Percentiles rank a stretch among this genome's conserved stretches.
Conservation (phyloP, 2,113 vertebrate genomes). For the Malurus elegans region DNA sequence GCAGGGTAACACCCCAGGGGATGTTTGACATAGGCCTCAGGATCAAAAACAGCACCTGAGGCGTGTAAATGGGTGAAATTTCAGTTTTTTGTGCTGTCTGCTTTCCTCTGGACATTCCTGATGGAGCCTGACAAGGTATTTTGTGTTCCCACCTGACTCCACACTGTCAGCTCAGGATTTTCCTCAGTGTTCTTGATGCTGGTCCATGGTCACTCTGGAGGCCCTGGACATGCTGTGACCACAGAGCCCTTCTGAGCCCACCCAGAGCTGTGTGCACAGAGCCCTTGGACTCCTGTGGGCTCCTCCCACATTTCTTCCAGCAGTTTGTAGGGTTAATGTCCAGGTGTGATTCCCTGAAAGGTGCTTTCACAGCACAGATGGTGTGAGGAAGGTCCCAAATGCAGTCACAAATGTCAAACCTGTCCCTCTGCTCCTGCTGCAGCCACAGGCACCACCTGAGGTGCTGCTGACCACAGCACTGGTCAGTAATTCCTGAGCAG, state of each 20-base stretch:
- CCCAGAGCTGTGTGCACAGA: not conserved
- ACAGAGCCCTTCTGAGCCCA: not conserved
- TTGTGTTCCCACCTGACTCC: not conserved
- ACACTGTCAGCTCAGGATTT: not conserved
- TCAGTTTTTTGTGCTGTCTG: not conserved
- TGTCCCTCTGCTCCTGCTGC: not conserved
- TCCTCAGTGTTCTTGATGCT: not conserved
- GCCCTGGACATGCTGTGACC: fast-evolving
- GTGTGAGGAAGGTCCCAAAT: not conserved
- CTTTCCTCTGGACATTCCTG: not conserved
- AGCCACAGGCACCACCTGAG: not conserved
- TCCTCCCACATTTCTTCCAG: not conserved
- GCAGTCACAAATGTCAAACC: not conserved
- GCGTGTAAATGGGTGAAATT: not conserved
- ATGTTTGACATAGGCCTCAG: not conserved
- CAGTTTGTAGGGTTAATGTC: not conserved
- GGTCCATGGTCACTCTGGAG: fast-evolving
- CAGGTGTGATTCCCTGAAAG: not conserved
- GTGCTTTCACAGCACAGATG: not conserved
- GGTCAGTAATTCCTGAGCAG: not conserved
- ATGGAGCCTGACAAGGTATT: not conserved
- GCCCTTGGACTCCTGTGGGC: not conserved
- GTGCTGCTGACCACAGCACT: not conserved
- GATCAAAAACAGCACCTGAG: not conserved
- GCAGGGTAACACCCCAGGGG: not conserved